Evolutionary conservation across 2,888 invertebrate genomes (phyloP), one percentile per base, ranked within the genome.

Genomic region (Troilus luridus): DNA sequence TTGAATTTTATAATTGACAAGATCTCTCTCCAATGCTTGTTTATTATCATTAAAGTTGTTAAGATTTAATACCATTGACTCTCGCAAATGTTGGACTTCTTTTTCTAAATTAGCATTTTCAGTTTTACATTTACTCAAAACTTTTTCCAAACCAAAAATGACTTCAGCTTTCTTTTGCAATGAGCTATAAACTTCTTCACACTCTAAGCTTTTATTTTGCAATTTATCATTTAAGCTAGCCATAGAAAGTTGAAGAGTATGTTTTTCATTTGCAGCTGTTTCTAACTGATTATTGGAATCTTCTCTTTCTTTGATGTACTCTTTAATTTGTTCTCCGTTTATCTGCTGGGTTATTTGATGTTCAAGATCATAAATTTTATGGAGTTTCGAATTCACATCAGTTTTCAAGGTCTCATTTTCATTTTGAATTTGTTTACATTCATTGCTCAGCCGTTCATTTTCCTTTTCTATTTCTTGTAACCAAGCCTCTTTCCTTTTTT

Each of bases 401-500:
- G n/a, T 11, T 88, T 90, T 90, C 8, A 90, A 62, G 54, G 9
- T 60, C 54, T 90, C 85, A 88, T 90, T 90, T 54, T 85, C 85
- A 60, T 60, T n/a, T 90, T 90, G 90, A 56, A 88, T 88, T 64
- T 90, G 41, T 85, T 85, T 90, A 90, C 85, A 90, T 62, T 88
- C 90, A 88, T 14, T 41, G 24, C 58, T 88, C 54, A 92, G 67
- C n/a, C 90, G 67, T 5, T 89, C 91, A 77, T 88, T 91, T 64
- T 91, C 91, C 21, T 88, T 91, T 41, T 72, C 62, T 12, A 92
- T 88, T 41, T 88, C 89, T 60, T 88, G 27, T 27, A 91, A 89
- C 90, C 88, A 90, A 24, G 88, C 88, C 11, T 59, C 85, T 41
- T 58, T 90, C n/a, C 81, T 88, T 91, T 89, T 92, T 58, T 89